Evolutionary conservation across 2,797 vertebrate species (phyloP).

Genomic region (Staurois parvus): DNA sequence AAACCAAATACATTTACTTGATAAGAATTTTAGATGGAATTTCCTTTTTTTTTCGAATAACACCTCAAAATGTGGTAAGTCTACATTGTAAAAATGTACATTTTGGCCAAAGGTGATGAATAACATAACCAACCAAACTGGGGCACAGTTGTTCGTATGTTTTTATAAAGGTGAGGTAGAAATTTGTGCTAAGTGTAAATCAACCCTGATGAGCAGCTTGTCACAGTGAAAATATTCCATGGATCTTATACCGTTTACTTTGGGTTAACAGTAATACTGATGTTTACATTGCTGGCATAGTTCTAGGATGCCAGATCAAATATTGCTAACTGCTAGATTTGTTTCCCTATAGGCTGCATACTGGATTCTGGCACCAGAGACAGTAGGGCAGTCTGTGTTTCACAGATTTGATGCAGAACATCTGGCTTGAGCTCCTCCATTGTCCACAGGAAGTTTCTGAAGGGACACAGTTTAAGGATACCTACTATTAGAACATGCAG

Average conservation of each 20-base stretch:
- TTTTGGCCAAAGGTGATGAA: not conserved
- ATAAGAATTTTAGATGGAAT: too few species aligned
- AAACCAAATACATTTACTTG: too few species aligned
- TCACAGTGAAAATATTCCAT: slow-evolving; percentile 26
- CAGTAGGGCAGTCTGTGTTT: not conserved
- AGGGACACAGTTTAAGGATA: not conserved
- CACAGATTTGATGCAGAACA: slow-evolving; percentile 18
- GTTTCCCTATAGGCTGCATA: slow-evolving; percentile 36
- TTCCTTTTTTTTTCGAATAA: too few species aligned
- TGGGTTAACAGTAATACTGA: slow-evolving; percentile 5
- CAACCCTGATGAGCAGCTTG: not conserved
- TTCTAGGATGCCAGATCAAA: slow-evolving; percentile 27
- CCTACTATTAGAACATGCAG: not conserved
- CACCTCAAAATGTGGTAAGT: not conserved
- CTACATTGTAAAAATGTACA: not conserved
- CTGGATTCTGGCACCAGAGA: slow-evolving; percentile 2
- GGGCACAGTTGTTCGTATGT: not conserved
- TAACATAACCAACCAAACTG: not conserved
- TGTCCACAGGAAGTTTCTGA: not conserved
- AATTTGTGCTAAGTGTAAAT: not conserved
- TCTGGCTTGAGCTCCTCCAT: slow-evolving; percentile 11
- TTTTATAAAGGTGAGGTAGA: not conserved
- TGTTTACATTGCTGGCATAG: slow-evolving; percentile 53
- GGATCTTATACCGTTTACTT: slow-evolving; percentile 39
- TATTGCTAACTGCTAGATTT: slow-evolving; percentile 7